phyloP scores from a whole-genome alignment of 2,113 vertebrate species.

The Festucalex cinctus region DNA sequence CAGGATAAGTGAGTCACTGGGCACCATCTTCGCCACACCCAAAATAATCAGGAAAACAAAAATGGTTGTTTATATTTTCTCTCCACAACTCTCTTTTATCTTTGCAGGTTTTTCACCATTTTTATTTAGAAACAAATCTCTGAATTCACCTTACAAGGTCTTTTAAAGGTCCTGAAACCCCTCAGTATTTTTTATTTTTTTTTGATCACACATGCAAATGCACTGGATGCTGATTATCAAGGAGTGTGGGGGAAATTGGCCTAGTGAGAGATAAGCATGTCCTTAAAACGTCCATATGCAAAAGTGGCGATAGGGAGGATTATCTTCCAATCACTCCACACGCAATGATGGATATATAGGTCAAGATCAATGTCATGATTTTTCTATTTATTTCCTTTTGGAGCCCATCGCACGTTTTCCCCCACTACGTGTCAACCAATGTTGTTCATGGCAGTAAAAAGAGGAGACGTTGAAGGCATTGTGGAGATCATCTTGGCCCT shows the following conservation, averaged over 20 bases:
- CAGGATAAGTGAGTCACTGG: too few relatives aligned
- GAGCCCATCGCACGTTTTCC: background rate
- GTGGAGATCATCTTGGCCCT: constrained; percentile 37
- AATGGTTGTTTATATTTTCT: too few relatives aligned
- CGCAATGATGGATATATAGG: constrained; percentile 32
- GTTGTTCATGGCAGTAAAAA: constrained; percentile 42
- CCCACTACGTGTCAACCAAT: constrained; percentile 20
- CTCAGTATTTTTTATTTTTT: background rate
- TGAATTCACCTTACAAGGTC: background rate
- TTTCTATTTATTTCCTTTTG: constrained; percentile 11
- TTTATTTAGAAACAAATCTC: too few relatives aligned
- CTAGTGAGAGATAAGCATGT: constrained; percentile 62
- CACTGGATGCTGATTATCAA: constrained; percentile 13
- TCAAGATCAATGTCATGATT: constrained; percentile 45
- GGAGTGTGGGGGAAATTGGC: constrained; percentile 38
- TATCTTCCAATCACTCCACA: constrained; percentile 64
- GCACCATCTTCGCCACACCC: too few relatives aligned
- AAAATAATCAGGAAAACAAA: too few relatives aligned
- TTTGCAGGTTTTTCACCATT: too few relatives aligned
- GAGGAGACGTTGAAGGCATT: constrained; percentile 50
- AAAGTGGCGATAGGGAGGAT: constrained; percentile 61
- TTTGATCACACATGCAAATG: constrained; percentile 39
- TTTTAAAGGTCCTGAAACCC: background rate
- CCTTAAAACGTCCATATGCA: constrained; percentile 72
- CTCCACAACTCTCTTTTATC: too few relatives aligned